Conservation (phyloP, 2,113 vertebrate species). For the Eleginops maclovinus region DNA sequence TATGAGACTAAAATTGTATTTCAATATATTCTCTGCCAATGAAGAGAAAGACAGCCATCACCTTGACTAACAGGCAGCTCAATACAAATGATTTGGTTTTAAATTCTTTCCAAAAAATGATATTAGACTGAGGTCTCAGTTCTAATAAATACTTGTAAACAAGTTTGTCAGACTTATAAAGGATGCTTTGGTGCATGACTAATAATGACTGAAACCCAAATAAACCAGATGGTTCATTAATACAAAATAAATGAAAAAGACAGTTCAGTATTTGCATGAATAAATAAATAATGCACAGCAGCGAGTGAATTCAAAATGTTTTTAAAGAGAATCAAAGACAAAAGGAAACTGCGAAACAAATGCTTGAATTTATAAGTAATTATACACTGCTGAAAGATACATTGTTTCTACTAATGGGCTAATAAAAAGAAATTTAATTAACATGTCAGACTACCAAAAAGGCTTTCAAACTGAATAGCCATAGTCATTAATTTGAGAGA, state of each 20-base stretch:
- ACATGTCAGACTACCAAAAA: neutral
- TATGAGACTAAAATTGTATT: neutral
- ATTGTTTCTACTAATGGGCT: neutral
- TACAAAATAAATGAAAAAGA: neutral
- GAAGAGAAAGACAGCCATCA: neutral
- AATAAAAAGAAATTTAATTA: conserved; percentile 3
- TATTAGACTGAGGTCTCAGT: neutral
- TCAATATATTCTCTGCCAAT: conserved; percentile 4
- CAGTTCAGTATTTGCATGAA: neutral
- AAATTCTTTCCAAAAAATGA: neutral
- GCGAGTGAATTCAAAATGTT: neutral
- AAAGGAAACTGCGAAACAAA: conserved; percentile 9
- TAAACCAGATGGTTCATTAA: neutral
- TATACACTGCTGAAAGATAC: neutral
- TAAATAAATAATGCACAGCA: neutral
- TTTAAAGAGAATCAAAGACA: neutral
- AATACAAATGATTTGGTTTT: neutral
- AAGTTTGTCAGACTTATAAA: neutral
- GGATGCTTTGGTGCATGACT: neutral
- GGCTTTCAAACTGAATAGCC: neutral
- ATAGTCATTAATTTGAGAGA: neutral
- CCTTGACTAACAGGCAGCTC: neutral
- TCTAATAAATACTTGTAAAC: neutral
- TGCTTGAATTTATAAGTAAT: neutral
- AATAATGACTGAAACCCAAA: neutral